Evolutionary conservation across 2,797 vertebrate species (phyloP).

Genomic region (Neoniphon sammara): DNA sequence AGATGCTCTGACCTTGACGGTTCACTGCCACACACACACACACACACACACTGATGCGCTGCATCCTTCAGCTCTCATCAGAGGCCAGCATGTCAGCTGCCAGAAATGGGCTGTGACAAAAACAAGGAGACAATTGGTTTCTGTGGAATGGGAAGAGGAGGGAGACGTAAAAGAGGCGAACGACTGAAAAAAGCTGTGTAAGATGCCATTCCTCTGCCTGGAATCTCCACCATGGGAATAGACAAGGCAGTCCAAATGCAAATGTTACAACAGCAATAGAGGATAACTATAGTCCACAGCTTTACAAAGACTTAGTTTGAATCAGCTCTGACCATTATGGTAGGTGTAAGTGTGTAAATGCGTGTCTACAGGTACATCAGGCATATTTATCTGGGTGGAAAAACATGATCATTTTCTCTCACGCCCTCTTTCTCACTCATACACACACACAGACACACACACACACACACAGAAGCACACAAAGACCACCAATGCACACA

Average conservation of each 20-base stretch:
- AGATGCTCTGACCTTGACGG: slow-evolving; percentile 66
- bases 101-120: slow-evolving; percentile 47
- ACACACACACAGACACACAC: neutral
- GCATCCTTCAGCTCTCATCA: slow-evolving; percentile 68
- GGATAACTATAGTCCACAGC: neutral
- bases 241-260: slow-evolving; percentile 1
- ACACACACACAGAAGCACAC: neutral
- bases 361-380: neutral
- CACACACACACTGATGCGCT: slow-evolving; percentile 18
- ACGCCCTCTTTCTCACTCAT: neutral
- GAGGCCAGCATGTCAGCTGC: slow-evolving; percentile 28
- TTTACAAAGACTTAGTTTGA: neutral
- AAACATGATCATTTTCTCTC: neutral
- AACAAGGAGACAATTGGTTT: slow-evolving; percentile 56
- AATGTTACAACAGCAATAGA: neutral
- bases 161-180: slow-evolving; percentile 9
- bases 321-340: slow-evolving; percentile 3
- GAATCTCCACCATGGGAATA: neutral
- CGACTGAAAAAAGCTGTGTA: neutral
- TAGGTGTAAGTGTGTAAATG: neutral
- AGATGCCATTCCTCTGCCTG: neutral
- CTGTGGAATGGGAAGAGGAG: slow-evolving; percentile 30
- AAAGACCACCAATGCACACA: slow-evolving; percentile 6
- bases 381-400: no score
- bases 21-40: slow-evolving; percentile 10